phyloP scores from a whole-genome alignment of 2,888 invertebrate genomes.

The Peribatodes rhomboidaria region DNA sequence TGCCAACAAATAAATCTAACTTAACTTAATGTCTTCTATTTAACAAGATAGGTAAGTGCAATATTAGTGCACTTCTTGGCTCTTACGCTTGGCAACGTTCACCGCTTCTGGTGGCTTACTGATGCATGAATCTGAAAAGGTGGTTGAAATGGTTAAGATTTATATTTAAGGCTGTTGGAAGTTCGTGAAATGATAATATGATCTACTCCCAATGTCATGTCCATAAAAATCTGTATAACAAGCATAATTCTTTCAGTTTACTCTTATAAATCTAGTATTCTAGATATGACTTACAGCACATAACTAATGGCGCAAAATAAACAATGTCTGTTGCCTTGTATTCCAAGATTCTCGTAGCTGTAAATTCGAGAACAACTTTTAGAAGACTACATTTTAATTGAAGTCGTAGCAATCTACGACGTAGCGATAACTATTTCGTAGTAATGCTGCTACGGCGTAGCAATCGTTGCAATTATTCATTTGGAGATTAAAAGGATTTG shows the following conservation, averaged over 20 bases:
- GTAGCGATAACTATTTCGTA: background rate
- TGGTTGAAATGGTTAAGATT: conserved; percentile 2
- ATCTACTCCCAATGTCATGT: too few species aligned
- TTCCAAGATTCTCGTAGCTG: too few species aligned
- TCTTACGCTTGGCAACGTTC: conserved; percentile 24
- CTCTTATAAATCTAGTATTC: too few species aligned
- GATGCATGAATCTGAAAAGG: conserved; percentile 8
- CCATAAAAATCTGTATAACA: too few species aligned
- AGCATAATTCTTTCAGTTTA: too few species aligned
- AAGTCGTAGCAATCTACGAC: background rate
- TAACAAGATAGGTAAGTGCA: conserved; percentile 38
- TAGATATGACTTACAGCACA: too few species aligned
- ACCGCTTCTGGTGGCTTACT: background rate
- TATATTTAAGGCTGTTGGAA: background rate
- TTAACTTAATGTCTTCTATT: conserved; percentile 36
- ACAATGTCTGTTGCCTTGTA: too few species aligned
- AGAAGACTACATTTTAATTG: too few species aligned
- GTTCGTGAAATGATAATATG: background rate
- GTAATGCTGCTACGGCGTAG: conserved; percentile 4
- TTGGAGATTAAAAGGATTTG: too few species aligned
- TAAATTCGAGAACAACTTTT: too few species aligned
- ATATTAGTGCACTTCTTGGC: conserved; percentile 40
- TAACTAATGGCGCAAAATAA: too few species aligned
- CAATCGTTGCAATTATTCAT: background rate
- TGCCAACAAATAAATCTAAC: conserved; percentile 42